Conservation (phyloP, 2,797 vertebrate genomes). For the Erpetoichthys calabaricus region DNA sequence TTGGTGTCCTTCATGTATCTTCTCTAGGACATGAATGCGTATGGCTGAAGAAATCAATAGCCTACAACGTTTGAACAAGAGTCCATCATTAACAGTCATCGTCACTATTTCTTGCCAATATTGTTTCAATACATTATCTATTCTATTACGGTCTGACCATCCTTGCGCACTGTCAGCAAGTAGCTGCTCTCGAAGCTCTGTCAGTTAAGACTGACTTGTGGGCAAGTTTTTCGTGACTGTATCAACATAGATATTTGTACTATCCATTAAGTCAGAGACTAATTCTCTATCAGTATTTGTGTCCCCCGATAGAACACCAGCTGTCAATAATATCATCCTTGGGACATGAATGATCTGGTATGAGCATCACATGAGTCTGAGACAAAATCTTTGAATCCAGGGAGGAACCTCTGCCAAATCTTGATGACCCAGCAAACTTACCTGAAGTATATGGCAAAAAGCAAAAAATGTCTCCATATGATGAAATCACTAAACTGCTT, state of each 20-base stretch:
- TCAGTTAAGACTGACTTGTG: conserved; percentile 6
- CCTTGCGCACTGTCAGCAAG: conserved; percentile 10
- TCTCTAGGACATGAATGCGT: conserved; percentile 5
- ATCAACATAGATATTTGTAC: conserved; percentile 7
- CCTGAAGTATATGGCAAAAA: background rate
- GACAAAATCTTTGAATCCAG: conserved; percentile 7
- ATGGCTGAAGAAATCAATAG: background rate
- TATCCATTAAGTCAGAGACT: conserved; percentile 2
- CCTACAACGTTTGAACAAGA: background rate
- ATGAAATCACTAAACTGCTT: conserved; percentile 5
- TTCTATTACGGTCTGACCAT: background rate
- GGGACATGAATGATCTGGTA: conserved; percentile 2
- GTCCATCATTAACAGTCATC: conserved; percentile 1
- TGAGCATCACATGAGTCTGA: conserved; percentile 8
- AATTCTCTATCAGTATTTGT: no score
- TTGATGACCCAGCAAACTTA: conserved; percentile 3
- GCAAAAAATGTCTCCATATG: background rate
- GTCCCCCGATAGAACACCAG: no score
- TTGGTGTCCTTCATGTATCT: conserved; percentile 10
- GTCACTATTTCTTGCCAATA: background rate
- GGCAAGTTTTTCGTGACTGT: conserved; percentile 2
- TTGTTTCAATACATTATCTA: background rate
- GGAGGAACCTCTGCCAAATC: conserved; percentile 2
- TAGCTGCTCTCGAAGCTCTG: conserved; percentile 8
- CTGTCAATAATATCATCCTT: no score